These are phyloP conservation scores for Gobio gobio DNA, from an alignment of 2,113 vertebrate species.

Conservation along the genomic window DNA sequence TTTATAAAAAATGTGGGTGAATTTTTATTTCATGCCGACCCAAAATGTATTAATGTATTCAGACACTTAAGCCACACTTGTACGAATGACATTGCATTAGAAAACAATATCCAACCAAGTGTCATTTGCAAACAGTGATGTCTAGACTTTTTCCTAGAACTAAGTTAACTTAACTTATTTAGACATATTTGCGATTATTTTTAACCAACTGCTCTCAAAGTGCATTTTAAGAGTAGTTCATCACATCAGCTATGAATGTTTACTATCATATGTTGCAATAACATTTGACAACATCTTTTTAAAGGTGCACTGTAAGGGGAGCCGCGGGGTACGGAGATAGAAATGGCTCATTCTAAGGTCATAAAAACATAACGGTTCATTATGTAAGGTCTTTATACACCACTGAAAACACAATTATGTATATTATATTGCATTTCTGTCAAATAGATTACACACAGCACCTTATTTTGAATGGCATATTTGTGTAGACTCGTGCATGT, in stretches of 20 bases:
- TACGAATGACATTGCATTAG: background rate
- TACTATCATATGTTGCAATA: background rate
- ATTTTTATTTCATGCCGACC: too few species aligned
- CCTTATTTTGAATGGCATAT: background rate
- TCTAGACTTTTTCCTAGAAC: background rate
- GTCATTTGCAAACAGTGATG: background rate
- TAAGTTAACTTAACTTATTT: background rate
- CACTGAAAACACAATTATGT: too few species aligned
- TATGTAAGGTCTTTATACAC: too few species aligned
- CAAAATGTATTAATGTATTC: background rate
- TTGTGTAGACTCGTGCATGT: background rate
- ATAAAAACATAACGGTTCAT: too few species aligned
- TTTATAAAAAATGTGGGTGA: background rate
- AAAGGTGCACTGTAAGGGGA: too few species aligned
- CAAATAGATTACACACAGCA: too few species aligned
- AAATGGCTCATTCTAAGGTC: too few species aligned
- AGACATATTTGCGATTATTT: background rate
- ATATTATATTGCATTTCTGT: too few species aligned
- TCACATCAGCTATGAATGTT: background rate
- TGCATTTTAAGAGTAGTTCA: background rate
- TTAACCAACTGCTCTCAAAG: background rate
- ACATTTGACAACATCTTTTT: background rate
- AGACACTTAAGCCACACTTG: background rate
- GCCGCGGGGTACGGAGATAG: too few species aligned
- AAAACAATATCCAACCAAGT: background rate